Conservation (phyloP, 2,888 invertebrate genomes). For the Cantharis flavilabris region DNA sequence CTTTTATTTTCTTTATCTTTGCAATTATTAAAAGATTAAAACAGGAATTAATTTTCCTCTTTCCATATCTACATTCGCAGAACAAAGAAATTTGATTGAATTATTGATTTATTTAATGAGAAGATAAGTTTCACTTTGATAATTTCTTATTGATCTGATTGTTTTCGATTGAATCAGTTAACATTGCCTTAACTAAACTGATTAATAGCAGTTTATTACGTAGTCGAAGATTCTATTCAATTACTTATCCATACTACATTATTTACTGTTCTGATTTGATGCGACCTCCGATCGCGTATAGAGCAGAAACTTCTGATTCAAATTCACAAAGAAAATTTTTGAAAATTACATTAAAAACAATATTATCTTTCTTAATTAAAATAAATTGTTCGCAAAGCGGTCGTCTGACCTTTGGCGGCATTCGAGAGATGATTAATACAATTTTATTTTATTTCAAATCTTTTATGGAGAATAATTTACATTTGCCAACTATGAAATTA, state of each 20-base stretch:
- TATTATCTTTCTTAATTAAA: too few relatives aligned
- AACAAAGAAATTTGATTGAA: not conserved
- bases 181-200: not conserved
- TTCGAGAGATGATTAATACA: too few relatives aligned
- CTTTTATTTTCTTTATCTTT: not conserved
- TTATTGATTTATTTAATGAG: not conserved
- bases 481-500: too few relatives aligned
- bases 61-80: not conserved
- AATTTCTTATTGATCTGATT: not conserved
- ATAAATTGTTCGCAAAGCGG: too few relatives aligned
- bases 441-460: too few relatives aligned
- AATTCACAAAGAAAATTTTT: too few relatives aligned
- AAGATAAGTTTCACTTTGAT: not conserved
- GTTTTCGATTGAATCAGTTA: not conserved
- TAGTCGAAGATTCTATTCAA: not conserved
- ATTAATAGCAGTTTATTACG: not conserved
- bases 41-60: not conserved
- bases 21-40: not conserved
- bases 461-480: too few relatives aligned
- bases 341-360: too few relatives aligned
- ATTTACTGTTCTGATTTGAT: not conserved
- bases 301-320: not conserved
- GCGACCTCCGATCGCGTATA: not conserved
- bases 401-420: too few relatives aligned
- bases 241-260: too few relatives aligned